These are phyloP conservation scores for Hippoglossus stenolepis DNA, from an alignment of 2,113 vertebrate genomes.

Conservation along the genomic window DNA sequence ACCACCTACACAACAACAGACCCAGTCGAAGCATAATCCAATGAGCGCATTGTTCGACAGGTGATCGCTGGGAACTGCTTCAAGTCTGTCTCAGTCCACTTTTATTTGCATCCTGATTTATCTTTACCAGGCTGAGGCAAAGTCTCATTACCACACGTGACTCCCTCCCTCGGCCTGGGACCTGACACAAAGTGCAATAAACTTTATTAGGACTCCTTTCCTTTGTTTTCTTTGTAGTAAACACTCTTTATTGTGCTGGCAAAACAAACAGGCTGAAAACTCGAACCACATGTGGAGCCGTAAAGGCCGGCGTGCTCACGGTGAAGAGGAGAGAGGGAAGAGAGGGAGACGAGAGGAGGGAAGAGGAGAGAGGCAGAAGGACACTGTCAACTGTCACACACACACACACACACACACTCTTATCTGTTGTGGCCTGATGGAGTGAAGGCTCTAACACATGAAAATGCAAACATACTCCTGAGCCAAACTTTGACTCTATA, in stretches of 20 bases:
- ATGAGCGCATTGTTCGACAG: background rate
- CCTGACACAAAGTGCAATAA: constrained; percentile 15
- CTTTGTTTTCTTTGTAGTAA: constrained; percentile 54
- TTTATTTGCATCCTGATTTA: background rate
- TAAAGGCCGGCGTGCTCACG: background rate
- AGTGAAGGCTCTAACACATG: background rate
- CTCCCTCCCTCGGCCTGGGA: background rate
- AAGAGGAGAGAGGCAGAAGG: background rate
- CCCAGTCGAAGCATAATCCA: background rate
- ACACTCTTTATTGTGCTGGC: constrained; percentile 36
- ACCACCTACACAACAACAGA: background rate
- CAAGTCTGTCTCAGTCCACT: background rate
- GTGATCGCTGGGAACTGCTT: background rate
- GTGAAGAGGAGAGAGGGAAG: background rate
- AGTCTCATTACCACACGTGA: background rate
- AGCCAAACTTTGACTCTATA: background rate
- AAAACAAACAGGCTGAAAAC: constrained; percentile 40
- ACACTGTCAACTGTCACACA: no score
- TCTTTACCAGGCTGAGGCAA: background rate
- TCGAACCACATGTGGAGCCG: constrained; percentile 37
- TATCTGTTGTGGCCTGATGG: background rate
- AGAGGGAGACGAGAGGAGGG: background rate
- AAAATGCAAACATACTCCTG: background rate
- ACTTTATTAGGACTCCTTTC: constrained; percentile 40
- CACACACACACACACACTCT: no score